Percentiles rank a stretch among this genome's conserved stretches.
These are phyloP conservation scores for Puntigrus tetrazona DNA, from an alignment of 2,113 vertebrate species.

Conservation along the genomic window DNA sequence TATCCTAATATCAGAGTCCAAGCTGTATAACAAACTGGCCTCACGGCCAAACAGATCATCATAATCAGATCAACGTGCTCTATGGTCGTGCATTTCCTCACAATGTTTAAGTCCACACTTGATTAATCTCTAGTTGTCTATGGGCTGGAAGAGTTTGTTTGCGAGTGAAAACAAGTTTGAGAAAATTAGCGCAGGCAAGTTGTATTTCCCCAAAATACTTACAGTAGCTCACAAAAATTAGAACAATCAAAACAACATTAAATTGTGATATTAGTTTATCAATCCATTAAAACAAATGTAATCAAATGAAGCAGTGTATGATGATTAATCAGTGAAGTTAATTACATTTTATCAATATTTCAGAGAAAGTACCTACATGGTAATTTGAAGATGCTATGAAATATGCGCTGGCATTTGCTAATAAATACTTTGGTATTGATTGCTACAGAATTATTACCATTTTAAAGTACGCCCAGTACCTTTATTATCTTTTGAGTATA, in stretches of 20 bases:
- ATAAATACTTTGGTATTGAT: background rate
- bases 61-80: constrained; percentile 39
- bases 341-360: background rate
- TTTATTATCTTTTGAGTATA: too few species aligned
- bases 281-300: background rate
- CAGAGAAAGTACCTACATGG: background rate
- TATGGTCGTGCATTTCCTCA: constrained; percentile 29
- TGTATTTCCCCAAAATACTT: too few species aligned
- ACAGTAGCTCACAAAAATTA: too few species aligned
- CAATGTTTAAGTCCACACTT: constrained; percentile 42
- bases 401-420: background rate
- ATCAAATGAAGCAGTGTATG: background rate
- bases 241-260: too few species aligned
- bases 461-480: too few species aligned
- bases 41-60: background rate
- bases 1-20: constrained; percentile 15
- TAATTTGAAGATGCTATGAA: background rate
- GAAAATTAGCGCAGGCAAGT: too few species aligned
- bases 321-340: background rate
- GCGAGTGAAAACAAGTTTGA: too few species aligned
- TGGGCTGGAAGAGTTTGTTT: background rate
- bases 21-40: background rate
- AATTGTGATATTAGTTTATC: background rate
- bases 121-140: constrained; percentile 35
- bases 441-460: too few species aligned